Base-by-base conservation (phyloP, 2,797 vertebrate genomes). In the Rhinoraja longicauda region DNA sequence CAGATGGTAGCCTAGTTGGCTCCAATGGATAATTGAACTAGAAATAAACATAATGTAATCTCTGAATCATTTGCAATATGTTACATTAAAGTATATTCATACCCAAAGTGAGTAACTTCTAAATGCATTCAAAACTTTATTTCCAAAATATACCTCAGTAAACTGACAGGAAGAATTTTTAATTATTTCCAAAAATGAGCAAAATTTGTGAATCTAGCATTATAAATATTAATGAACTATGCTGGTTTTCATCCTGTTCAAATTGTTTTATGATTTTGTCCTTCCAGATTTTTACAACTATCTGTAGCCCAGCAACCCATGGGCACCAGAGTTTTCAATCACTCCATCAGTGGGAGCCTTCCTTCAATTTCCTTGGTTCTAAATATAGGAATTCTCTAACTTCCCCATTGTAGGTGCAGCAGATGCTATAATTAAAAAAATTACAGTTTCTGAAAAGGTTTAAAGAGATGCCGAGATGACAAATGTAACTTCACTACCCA, bases 1-100 rank as follows among this genome's bases (percentile, higher is more conserved):
- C 95, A 84, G 90, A 93, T 4, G 96, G 96, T 93, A 96, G 77
- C 19, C 93, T 75, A 79, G 94, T 93, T 90, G 72, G 15, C 86
- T 94, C 90, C 70, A 93, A 57, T 57, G 70, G 81, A 24, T 79
- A 76, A 53, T 36, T 91, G 62, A 79, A 70, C 94, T 94, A 57
- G 21, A 77, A 79, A 81, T 32, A 93, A 57, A 53, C 15, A 93
- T 21, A 59, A 77, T 45, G 67, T 67, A 70, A 70, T 24, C 1
- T 59, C 62, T 24, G 32, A 64, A 39, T 70, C 62, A 90, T 57
- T 57, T 57, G 45, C 79, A 59, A 24, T 6, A 12, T 59, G 53
- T 84, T 26, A 59, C 24, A 59, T 57, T 81, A 32, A 77, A 77
- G 75, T 32, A 84, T 53, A 29, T 12, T 15, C 2, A 13, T 29